Percentiles rank a stretch among this genome's conserved stretches.
Conservation (phyloP, 1,140 invertebrate genomes). For the Cardiocondyla obscurior region DNA sequence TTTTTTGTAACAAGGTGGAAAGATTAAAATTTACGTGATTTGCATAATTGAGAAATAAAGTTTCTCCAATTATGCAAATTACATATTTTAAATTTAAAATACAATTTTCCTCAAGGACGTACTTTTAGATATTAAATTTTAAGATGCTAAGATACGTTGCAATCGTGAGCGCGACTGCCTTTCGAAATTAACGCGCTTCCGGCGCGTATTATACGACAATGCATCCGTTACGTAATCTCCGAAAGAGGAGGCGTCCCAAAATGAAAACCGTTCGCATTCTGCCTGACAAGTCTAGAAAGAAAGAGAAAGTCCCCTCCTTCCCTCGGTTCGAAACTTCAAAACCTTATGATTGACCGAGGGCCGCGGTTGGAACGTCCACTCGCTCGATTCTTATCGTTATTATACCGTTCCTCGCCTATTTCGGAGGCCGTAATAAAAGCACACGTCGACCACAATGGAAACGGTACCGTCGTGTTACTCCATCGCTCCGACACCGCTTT, state of each 20-base stretch:
- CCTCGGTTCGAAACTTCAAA: constrained; percentile 22
- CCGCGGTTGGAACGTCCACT: neutral
- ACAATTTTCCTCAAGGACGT: no score
- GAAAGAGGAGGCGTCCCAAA: neutral
- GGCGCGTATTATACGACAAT: constrained; percentile 14
- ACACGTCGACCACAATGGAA: constrained; percentile 27
- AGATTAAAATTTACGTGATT: neutral
- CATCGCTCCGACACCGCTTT: constrained; percentile 12
- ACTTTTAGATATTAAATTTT: no score
- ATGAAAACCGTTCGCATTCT: constrained; percentile 18
- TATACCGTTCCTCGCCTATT: constrained; percentile 37
- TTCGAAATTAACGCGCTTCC: constrained; percentile 20
- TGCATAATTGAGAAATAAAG: neutral
- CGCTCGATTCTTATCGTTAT: constrained; percentile 9
- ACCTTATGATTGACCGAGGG: constrained; percentile 28
- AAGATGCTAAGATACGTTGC: neutral
- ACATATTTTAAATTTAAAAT: no score
- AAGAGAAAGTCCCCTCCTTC: no score
- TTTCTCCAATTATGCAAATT: neutral
- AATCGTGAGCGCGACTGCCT: constrained; percentile 1
- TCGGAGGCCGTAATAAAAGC: constrained; percentile 30
- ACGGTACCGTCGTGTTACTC: constrained; percentile 23
- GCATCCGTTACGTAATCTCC: constrained; percentile 26
- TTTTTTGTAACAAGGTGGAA: no score
- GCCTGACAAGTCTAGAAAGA: constrained; percentile 2